These are phyloP conservation scores for Cancer borealis DNA, from an alignment of 2,888 invertebrate genomes.

Conservation along the genomic window DNA sequence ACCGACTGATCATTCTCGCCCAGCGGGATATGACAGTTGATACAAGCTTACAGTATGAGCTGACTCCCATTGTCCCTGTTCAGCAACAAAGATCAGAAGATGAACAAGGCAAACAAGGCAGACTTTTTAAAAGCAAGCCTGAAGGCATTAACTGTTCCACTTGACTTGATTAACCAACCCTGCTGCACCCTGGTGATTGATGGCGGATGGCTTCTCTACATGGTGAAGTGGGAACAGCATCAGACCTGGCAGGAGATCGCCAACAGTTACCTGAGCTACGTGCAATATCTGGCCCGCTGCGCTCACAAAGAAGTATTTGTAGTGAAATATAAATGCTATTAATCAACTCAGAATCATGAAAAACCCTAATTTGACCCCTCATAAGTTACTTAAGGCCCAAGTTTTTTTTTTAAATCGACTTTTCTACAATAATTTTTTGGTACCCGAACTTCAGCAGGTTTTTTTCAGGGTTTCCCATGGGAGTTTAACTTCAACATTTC, in stretches of 20 bases:
- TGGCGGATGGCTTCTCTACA: conserved; percentile 64
- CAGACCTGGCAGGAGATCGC: conserved; percentile 53
- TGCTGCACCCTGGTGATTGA: conserved; percentile 43
- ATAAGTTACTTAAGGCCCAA: too few relatives aligned
- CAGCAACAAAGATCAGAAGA: conserved; percentile 51
- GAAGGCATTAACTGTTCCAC: conserved; percentile 38
- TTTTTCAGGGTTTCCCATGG: background rate
- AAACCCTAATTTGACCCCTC: conserved; percentile 36
- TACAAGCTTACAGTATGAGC: conserved; percentile 15
- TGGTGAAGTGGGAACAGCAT: conserved; percentile 54
- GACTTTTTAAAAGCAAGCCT: conserved; percentile 41
- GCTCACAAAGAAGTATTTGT: background rate
- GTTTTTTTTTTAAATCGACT: conserved; percentile 3
- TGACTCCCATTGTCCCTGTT: conserved; percentile 51
- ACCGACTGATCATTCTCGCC: conserved; percentile 53
- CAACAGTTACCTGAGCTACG: conserved; percentile 39
- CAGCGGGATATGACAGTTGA: conserved; percentile 25
- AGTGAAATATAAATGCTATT: background rate
- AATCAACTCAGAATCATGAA: too few relatives aligned
- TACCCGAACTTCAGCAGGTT: conserved; percentile 1
- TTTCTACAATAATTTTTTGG: background rate
- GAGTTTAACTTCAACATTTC: conserved; percentile 38
- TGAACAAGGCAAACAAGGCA: conserved; percentile 54
- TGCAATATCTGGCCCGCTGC: conserved; percentile 16
- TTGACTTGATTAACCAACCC: conserved; percentile 45